These are phyloP conservation scores for Oithona nana DNA, from an alignment of 2,888 invertebrate species.

Conservation along the genomic window DNA sequence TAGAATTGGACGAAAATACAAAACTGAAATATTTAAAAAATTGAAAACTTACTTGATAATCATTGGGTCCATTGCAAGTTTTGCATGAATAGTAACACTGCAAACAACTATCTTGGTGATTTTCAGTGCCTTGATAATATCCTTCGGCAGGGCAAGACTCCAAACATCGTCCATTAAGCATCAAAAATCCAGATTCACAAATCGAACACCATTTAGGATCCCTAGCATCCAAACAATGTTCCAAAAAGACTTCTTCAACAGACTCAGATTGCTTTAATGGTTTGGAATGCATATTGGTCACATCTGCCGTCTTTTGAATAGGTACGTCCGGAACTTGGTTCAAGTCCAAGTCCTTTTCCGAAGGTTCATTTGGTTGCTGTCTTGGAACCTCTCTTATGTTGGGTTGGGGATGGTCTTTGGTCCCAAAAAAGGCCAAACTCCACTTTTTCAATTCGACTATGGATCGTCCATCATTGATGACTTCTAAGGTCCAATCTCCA, in stretches of 20 bases:
- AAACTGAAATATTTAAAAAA: too few species aligned
- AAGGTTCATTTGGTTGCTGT: not conserved
- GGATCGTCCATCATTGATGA: slow-evolving; percentile 79
- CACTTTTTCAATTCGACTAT: slow-evolving; percentile 35
- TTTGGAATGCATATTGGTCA: not conserved
- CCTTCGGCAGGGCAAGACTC: slow-evolving; percentile 35
- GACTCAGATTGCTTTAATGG: not conserved
- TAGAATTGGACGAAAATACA: too few species aligned
- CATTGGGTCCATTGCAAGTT: slow-evolving; percentile 45
- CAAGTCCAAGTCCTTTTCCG: too few species aligned
- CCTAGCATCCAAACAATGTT: not conserved
- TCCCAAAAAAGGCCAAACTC: slow-evolving; percentile 6
- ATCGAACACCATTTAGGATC: slow-evolving; percentile 33
- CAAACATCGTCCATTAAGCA: slow-evolving; percentile 41
- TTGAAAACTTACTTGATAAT: slow-evolving; percentile 37
- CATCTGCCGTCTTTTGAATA: not conserved
- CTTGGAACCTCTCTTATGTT: not conserved
- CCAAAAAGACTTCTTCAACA: not conserved
- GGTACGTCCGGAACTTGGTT: not conserved
- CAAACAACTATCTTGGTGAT: slow-evolving; percentile 31
- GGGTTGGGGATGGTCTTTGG: not conserved
- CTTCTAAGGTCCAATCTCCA: slow-evolving; percentile 84
- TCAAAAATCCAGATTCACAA: slow-evolving; percentile 41
- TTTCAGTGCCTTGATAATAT: slow-evolving; percentile 18
- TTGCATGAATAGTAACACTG: slow-evolving; percentile 56